Conservation (phyloP, 2,888 invertebrate species). For the Tenodera sinensis region DNA sequence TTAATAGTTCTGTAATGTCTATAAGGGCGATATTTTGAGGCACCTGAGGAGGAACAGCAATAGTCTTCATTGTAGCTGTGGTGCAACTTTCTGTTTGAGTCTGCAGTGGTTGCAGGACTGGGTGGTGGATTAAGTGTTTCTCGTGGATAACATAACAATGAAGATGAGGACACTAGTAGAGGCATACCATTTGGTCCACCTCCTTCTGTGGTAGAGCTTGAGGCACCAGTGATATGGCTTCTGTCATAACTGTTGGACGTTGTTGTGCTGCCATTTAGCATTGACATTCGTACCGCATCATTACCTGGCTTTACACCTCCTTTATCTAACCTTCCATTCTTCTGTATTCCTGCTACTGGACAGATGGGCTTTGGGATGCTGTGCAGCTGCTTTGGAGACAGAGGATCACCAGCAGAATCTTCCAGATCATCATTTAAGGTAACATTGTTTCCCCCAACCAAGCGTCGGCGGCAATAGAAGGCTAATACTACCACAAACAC, state of each 20-base stretch:
- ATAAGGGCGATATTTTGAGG: slow-evolving; percentile 65
- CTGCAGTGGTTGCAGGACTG: slow-evolving; percentile 76
- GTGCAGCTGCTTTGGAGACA: slow-evolving; percentile 52
- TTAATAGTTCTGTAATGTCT: slow-evolving; percentile 71
- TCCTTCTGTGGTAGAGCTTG: slow-evolving; percentile 31
- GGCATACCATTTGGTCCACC: slow-evolving; percentile 28
- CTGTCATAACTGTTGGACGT: slow-evolving; percentile 57
- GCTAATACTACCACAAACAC: slow-evolving; percentile 52
- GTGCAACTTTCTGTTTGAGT: slow-evolving; percentile 45
- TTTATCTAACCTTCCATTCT: background rate
- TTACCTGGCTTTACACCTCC: slow-evolving; percentile 39
- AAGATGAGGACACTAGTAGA: slow-evolving; percentile 32
- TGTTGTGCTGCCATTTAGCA: slow-evolving; percentile 55
- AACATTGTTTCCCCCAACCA: slow-evolving; percentile 37
- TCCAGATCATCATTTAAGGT: slow-evolving; percentile 49
- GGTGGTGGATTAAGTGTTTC: slow-evolving; percentile 89
- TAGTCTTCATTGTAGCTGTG: slow-evolving; percentile 34
- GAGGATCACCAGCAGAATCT: slow-evolving; percentile 63
- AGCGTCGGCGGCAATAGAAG: slow-evolving; percentile 53
- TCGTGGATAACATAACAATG: slow-evolving; percentile 64
- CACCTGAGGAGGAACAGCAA: slow-evolving; percentile 49
- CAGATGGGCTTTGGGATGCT: slow-evolving; percentile 25
- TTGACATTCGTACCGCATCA: slow-evolving; percentile 60
- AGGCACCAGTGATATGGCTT: slow-evolving; percentile 63
- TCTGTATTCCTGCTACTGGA: slow-evolving; percentile 11